Evolutionary conservation across 37 sponge, comb jelly and placozoan genomes (phyloP).

Genomic region (Crambe crambe): DNA sequence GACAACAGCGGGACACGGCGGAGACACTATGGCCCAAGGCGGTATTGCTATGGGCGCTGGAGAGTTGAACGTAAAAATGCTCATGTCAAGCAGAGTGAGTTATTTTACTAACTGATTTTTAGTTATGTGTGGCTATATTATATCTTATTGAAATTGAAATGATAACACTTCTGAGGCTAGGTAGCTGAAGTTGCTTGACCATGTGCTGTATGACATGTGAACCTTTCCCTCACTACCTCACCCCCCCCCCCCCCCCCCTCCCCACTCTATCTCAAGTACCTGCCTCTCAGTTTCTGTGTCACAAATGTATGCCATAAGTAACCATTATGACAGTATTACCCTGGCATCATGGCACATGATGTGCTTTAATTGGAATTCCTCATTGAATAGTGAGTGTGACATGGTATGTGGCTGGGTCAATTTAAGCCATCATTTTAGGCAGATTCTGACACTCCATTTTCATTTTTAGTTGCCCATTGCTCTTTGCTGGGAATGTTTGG

Average conservation of each 20-base stretch:
- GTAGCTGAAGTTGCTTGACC: no score
- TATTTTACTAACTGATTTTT: neutral
- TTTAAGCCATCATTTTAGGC: no score
- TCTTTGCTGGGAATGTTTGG: no score
- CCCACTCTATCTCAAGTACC: neutral
- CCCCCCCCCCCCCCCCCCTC: conserved; percentile 17
- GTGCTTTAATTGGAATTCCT: neutral
- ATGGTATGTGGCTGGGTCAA: no score
- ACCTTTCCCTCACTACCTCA: neutral
- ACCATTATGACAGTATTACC: no score
- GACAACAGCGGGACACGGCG: neutral
- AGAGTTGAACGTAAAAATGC: conserved; percentile 51
- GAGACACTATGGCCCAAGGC: neutral
- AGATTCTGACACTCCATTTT: no score
- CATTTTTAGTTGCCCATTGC: no score
- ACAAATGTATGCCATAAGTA: no score
- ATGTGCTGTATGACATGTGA: no score
- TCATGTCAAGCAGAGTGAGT: conserved; percentile 70
- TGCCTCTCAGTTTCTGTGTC: neutral
- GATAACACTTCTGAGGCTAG: no score
- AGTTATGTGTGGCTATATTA: no score
- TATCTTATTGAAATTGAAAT: neutral
- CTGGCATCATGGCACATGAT: no score
- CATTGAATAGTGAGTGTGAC: neutral
- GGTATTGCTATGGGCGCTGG: conserved; percentile 14